Conservation (phyloP, 2,797 vertebrate species). For the Poeciliopsis turneri region DNA sequence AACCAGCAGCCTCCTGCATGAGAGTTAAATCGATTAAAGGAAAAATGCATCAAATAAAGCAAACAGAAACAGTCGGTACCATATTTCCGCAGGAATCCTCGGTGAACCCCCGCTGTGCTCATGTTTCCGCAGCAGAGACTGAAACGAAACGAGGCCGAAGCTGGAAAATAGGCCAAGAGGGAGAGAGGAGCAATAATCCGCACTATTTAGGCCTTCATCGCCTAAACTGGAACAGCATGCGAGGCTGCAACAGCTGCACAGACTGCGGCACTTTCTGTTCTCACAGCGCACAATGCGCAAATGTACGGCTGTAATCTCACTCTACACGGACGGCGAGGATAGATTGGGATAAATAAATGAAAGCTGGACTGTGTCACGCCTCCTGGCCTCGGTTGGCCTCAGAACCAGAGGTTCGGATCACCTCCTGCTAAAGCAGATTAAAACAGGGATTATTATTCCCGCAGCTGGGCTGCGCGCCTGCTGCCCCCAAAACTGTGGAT, state of each 20-base stretch:
- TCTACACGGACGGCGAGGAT: constrained; percentile 12
- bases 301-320: constrained; percentile 13
- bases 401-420: constrained; percentile 20
- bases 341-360: constrained; percentile 30
- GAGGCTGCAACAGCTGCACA: constrained; percentile 37
- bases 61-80: constrained; percentile 57
- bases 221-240: constrained; percentile 61
- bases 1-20: neutral
- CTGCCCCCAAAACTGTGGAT: constrained; percentile 28
- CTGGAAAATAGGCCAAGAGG: constrained; percentile 54
- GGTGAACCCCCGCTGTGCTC: constrained; percentile 77
- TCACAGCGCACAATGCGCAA: neutral
- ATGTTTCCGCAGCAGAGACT: constrained; percentile 62
- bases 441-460: constrained; percentile 63
- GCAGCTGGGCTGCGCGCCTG: constrained; percentile 67
- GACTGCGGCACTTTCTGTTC: constrained; percentile 20
- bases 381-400: constrained; percentile 17
- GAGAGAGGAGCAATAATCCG: constrained; percentile 67
- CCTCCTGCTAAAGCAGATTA: constrained; percentile 58
- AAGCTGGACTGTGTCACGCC: constrained; percentile 12
- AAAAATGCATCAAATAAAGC: neutral
- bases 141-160: constrained; percentile 49
- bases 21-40: neutral
- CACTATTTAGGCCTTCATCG: constrained; percentile 67
- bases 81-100: constrained; percentile 85